Conservation (phyloP, 2,113 vertebrate species). For the Tychaedon coryphoeus region DNA sequence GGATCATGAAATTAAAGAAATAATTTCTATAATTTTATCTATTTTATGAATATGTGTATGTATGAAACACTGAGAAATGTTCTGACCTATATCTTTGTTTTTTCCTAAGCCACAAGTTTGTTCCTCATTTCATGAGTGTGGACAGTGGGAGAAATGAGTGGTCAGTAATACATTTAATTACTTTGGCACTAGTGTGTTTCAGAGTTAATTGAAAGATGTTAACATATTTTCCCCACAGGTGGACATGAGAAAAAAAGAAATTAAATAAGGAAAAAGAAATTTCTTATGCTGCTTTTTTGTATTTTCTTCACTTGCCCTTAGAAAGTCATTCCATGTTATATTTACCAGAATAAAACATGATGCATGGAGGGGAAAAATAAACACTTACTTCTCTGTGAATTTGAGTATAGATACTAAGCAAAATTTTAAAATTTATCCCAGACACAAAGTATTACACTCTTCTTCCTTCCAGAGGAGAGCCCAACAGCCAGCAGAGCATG, state of each 20-base stretch:
- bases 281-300: neutral
- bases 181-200: neutral
- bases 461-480: neutral
- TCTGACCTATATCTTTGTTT: neutral
- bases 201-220: neutral
- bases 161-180: conserved; percentile 4
- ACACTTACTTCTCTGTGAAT: neutral
- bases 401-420: neutral
- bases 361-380: neutral
- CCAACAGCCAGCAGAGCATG: neutral
- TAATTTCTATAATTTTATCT: neutral
- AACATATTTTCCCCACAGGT: neutral
- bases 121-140: neutral
- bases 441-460: neutral
- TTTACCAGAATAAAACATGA: neutral
- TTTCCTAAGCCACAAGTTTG: neutral
- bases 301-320: neutral
- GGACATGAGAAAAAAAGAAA: neutral
- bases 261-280: neutral
- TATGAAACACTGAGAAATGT: neutral
- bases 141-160: neutral
- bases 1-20: neutral
- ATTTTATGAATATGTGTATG: neutral
- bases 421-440: neutral
- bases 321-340: neutral